These are phyloP conservation scores for Perca flavescens DNA, from an alignment of 2,113 vertebrate genomes.

Conservation along the genomic window DNA sequence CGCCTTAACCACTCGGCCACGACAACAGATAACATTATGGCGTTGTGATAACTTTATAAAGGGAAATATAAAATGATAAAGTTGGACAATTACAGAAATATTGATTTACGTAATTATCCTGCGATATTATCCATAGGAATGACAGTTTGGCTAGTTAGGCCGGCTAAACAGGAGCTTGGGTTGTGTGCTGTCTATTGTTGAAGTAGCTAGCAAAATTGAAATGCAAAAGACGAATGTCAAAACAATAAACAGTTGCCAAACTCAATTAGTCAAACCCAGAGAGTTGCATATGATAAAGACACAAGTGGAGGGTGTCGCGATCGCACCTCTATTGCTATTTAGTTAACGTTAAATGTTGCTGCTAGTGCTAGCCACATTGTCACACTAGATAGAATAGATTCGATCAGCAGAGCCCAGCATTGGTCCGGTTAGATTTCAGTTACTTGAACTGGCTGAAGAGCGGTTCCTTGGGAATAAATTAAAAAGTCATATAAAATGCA, in stretches of 20 bases:
- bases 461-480: neutral
- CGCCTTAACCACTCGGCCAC: conserved; percentile 87
- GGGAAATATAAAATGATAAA: too few species aligned
- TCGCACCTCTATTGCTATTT: neutral
- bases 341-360: neutral
- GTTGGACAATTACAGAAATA: too few species aligned
- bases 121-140: too few species aligned
- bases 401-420: neutral
- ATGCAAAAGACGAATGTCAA: neutral
- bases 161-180: neutral
- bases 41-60: fast-evolving
- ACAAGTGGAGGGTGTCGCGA: neutral
- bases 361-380: neutral
- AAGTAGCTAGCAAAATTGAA: neutral
- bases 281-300: neutral
- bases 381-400: neutral
- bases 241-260: neutral
- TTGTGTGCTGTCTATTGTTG: neutral
- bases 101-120: too few species aligned
- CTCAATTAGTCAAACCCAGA: neutral
- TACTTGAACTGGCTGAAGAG: neutral
- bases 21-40: conserved; percentile 46
- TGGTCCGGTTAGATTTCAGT: too few species aligned
- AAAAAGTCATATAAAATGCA: neutral
- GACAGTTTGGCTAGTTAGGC: conserved; percentile 72